These are phyloP conservation scores for Arctia plantaginis DNA, from an alignment of 2,888 invertebrate genomes.

Conservation along the genomic window DNA sequence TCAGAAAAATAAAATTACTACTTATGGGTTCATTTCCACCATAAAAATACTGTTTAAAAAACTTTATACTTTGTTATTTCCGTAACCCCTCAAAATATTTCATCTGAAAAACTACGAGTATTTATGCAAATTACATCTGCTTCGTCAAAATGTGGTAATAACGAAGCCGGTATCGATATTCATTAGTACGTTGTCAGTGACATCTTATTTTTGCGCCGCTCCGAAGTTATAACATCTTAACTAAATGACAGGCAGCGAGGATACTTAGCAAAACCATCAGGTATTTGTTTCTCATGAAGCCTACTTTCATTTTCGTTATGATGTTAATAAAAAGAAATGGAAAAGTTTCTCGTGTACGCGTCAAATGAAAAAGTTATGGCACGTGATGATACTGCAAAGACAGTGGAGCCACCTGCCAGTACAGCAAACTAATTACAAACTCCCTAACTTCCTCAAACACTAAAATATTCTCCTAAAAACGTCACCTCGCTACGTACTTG, in stretches of 20 bases:
- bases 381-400: slow-evolving; percentile 84
- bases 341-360: slow-evolving; percentile 82
- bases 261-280: slow-evolving; percentile 74
- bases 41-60: slow-evolving; percentile 17
- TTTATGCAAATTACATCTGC: slow-evolving; percentile 38
- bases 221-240: slow-evolving; percentile 51
- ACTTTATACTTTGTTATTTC: neutral
- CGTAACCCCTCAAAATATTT: slow-evolving; percentile 11
- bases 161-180: slow-evolving; percentile 34
- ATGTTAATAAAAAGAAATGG: slow-evolving; percentile 86
- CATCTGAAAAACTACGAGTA: slow-evolving; percentile 25
- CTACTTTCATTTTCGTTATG: slow-evolving; percentile 84
- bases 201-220: slow-evolving; percentile 42
- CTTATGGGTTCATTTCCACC: neutral
- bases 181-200: slow-evolving; percentile 42
- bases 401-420: slow-evolving; percentile 76
- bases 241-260: slow-evolving; percentile 54
- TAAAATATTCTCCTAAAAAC: slow-evolving; percentile 85
- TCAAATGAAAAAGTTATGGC: slow-evolving; percentile 86
- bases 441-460: slow-evolving; percentile 82
- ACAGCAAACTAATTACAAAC: slow-evolving; percentile 84
- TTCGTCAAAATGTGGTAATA: slow-evolving; percentile 42
- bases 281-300: slow-evolving; percentile 80
- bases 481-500: slow-evolving; percentile 76
- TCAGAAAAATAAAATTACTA: too few species aligned